A percentile compares a stretch with the other conserved stretches of the same genome.
phyloP scores from a whole-genome alignment of 2,888 invertebrate species.

The Schizaphis graminum region DNA sequence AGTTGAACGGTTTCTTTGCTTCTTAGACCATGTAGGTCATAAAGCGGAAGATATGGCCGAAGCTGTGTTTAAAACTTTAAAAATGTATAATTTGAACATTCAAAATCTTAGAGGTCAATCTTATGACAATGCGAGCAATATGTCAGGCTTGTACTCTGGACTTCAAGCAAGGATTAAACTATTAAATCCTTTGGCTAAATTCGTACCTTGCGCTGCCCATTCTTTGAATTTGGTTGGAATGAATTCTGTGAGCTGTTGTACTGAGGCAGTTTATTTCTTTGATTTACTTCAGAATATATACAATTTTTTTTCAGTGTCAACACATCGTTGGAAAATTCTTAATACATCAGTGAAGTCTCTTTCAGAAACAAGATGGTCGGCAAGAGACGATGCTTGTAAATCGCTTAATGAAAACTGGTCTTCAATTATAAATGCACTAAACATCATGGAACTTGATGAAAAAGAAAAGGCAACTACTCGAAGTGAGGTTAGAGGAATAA shows the following conservation, averaged over 20 bases:
- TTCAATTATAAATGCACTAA: slow-evolving; percentile 16
- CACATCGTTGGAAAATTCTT: slow-evolving; percentile 19
- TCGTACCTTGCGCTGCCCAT: neutral
- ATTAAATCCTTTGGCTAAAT: slow-evolving; percentile 66
- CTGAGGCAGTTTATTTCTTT: neutral
- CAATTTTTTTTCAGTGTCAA: neutral
- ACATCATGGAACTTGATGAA: neutral
- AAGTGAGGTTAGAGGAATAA: no score
- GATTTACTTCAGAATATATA: slow-evolving; percentile 17
- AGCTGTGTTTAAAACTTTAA: neutral
- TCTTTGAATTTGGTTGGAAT: no score
- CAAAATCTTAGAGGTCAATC: neutral
- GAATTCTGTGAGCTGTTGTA: neutral
- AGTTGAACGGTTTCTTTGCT: neutral
- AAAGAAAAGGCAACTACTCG: no score
- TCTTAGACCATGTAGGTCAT: neutral
- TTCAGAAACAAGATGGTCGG: slow-evolving; percentile 31
- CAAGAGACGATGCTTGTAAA: slow-evolving; percentile 37
- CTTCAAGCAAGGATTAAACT: slow-evolving; percentile 55
- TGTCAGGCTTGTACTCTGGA: neutral
- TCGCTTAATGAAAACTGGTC: slow-evolving; percentile 2
- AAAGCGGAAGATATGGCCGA: neutral
- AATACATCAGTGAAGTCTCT: neutral
- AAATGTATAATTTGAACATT: neutral
- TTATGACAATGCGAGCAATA: no score